Evolutionary conservation across 2,113 vertebrate species (phyloP).

Genomic region (Otis tarda): DNA sequence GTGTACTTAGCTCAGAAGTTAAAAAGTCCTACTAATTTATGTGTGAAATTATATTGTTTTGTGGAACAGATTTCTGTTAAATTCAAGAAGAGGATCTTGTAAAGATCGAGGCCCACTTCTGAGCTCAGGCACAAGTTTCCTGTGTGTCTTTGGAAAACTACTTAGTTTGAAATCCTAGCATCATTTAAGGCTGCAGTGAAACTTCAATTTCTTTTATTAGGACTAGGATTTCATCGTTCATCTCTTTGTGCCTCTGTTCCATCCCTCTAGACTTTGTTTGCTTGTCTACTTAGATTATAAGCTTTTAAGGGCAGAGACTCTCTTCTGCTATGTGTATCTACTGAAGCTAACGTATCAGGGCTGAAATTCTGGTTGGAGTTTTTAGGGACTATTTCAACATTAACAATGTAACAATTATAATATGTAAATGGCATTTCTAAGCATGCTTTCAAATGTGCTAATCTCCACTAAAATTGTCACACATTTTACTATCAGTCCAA

Average conservation of each 20-base stretch:
- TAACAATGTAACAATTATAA: not conserved
- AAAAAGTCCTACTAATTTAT: not conserved
- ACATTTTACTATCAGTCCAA: not conserved
- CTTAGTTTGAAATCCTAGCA: not conserved
- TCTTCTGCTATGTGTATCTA: not conserved
- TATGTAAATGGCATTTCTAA: not conserved
- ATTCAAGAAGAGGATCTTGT: not conserved
- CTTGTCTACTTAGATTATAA: not conserved
- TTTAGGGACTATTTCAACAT: not conserved
- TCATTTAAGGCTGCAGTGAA: rapidly evolving
- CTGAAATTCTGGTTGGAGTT: not conserved
- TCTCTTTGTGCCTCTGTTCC: not conserved
- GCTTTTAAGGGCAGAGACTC: not conserved
- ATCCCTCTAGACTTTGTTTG: not conserved
- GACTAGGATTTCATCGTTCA: not conserved
- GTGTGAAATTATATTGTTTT: not conserved
- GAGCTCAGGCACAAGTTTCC: not conserved
- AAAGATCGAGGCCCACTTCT: not conserved
- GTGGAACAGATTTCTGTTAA: not conserved
- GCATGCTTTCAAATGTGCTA: not conserved
- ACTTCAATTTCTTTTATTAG: not conserved
- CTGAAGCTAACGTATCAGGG: not conserved
- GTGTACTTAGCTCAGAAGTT: not conserved
- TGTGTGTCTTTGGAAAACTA: not conserved
- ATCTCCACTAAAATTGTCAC: not conserved